Evolutionary conservation across 2,797 vertebrate genomes (phyloP).

Genomic region (Zalophus californianus): DNA sequence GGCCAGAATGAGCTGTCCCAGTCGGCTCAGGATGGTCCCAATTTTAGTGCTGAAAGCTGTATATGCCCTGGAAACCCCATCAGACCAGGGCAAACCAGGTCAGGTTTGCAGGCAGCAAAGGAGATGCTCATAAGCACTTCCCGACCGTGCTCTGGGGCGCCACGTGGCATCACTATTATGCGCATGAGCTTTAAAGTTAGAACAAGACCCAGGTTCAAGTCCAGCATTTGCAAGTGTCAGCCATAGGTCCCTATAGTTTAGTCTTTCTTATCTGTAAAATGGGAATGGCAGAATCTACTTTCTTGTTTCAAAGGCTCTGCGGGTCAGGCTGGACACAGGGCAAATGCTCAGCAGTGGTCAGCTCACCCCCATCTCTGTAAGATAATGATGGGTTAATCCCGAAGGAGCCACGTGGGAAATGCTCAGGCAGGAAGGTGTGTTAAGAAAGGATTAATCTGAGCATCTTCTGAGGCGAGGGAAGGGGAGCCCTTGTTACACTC

Average conservation of each 20-base stretch:
- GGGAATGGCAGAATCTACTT: background rate
- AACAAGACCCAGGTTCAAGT: background rate
- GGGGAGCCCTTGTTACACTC: background rate
- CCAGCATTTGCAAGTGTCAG: background rate
- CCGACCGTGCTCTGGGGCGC: background rate
- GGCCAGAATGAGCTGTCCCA: background rate
- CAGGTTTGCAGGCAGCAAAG: background rate
- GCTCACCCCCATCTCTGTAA: background rate
- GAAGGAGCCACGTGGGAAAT: background rate
- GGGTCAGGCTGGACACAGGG: too few relatives aligned
- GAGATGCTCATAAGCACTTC: too few relatives aligned
- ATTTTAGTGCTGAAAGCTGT: background rate
- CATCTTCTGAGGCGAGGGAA: background rate
- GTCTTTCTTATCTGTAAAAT: background rate
- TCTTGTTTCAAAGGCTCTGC: background rate
- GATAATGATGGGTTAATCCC: background rate
- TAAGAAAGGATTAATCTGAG: background rate
- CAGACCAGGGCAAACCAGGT: background rate
- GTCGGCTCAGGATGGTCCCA: too few relatives aligned
- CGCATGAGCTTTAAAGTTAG: background rate
- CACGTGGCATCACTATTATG: fast-evolving
- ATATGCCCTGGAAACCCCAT: background rate
- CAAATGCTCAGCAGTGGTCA: fast-evolving
- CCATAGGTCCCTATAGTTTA: fast-evolving
- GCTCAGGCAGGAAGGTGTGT: background rate